phyloP scores from a whole-genome alignment of 1,140 invertebrate genomes.

The Rhizoglyphus robini region DNA sequence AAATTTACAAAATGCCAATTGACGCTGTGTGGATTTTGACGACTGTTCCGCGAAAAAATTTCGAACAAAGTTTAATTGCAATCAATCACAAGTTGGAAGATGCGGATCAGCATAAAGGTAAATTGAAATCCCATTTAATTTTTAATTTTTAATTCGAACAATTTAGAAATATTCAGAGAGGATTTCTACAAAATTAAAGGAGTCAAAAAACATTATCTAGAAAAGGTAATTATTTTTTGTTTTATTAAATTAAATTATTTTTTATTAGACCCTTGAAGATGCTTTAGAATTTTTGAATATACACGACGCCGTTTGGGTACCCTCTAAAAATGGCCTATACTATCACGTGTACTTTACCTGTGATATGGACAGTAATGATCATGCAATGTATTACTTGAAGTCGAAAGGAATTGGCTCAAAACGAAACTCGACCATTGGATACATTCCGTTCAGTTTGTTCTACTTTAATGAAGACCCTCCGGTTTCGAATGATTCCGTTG shows the following conservation, averaged over 20 bases:
- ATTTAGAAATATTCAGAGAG: background rate
- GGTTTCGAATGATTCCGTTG: background rate
- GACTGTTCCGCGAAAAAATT: slow-evolving; percentile 20
- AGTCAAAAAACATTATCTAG: background rate
- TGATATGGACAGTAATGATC: slow-evolving; percentile 22
- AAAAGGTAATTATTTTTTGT: background rate
- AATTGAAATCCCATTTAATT: too few species aligned
- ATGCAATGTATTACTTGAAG: slow-evolving; percentile 20
- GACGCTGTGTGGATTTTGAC: slow-evolving; percentile 22
- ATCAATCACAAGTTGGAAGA: background rate
- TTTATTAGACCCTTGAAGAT: slow-evolving; percentile 11
- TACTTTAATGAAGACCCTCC: background rate
- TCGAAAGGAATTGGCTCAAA: slow-evolving; percentile 24
- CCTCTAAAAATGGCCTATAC: slow-evolving; percentile 16
- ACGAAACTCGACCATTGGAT: slow-evolving; percentile 24
- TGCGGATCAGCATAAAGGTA: background rate
- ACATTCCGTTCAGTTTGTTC: slow-evolving; percentile 21
- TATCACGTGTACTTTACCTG: slow-evolving; percentile 25
- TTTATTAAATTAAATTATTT: background rate
- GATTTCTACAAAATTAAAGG: background rate
- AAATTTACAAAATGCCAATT: too few species aligned
- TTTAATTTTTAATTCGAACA: too few species aligned
- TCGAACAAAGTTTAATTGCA: slow-evolving; percentile 9
- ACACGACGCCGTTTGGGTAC: slow-evolving; percentile 14
- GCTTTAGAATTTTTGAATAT: slow-evolving; percentile 14